Conservation (phyloP, 2,888 invertebrate species). For the Eledona agricola region DNA sequence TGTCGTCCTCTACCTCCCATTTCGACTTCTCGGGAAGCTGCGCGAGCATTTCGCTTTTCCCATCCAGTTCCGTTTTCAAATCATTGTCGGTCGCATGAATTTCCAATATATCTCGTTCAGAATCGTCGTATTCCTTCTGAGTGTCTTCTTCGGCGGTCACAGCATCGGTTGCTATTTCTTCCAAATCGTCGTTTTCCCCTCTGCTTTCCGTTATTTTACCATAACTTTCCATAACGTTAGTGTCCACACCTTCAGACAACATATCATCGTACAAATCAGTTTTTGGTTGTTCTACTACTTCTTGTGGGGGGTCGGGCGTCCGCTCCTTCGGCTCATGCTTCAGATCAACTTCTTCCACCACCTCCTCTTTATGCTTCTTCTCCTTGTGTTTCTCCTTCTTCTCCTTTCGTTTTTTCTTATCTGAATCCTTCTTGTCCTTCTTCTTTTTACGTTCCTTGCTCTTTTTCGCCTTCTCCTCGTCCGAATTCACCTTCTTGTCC, state of each 20-base stretch:
- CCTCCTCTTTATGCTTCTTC: constrained; percentile 55
- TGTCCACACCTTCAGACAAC: constrained; percentile 66
- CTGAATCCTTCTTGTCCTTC: constrained; percentile 65
- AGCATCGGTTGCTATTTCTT: constrained; percentile 41
- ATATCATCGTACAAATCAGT: constrained; percentile 67
- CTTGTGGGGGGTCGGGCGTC: constrained; percentile 63
- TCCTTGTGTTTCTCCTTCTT: constrained; percentile 60
- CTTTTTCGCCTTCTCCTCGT: constrained; percentile 58
- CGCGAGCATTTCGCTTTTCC: constrained; percentile 71
- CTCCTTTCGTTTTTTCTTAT: constrained; percentile 62
- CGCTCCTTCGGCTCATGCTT: constrained; percentile 59
- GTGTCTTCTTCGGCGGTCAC: constrained; percentile 46
- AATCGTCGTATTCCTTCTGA: constrained; percentile 58
- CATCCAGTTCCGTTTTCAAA: constrained; percentile 63
- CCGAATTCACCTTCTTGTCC: constrained; percentile 55
- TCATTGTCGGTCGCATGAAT: constrained; percentile 69
- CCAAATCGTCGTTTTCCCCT: constrained; percentile 43
- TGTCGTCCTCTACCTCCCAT: constrained; percentile 85
- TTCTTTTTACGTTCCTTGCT: constrained; percentile 66
- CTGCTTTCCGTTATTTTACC: constrained; percentile 60
- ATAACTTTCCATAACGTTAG: constrained; percentile 68
- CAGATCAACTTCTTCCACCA: constrained; percentile 52
- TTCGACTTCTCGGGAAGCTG: constrained; percentile 84
- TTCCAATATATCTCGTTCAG: constrained; percentile 68
- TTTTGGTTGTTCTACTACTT: constrained; percentile 46